Base-by-base conservation (phyloP, 53 echinoderm and acorn worm genomes). In the Zoroaster sp. region DNA sequence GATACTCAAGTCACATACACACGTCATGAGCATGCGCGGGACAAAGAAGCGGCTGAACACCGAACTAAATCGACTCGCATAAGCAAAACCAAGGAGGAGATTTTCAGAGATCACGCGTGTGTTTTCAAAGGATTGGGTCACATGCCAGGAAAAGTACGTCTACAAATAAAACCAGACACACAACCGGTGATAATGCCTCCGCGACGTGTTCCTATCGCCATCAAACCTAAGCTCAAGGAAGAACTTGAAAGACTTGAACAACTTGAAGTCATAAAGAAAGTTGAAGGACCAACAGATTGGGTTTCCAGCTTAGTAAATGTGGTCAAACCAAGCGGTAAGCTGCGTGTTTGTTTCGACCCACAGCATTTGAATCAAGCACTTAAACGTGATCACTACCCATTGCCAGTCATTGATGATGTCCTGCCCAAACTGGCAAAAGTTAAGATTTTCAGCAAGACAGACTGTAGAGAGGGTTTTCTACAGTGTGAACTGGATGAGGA, bases 231-330 rank as follows among this genome's bases (percentile, higher is more conserved):
- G 46, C 67, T 93, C 9, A 90, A 90, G 47, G 51, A 93, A 21
- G 93, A 93, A 46, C 71, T 88, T 10, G 54, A 90, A 1, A 65
- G 93, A 59, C 87, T 93, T 31, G 75, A 82, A n/a, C 37, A 83
- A 10, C 46, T 90, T 13, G 42, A 82, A 20, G 75, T 93, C 35
- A 38, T 80, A 9, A 52, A 45, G 13, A 89, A 89, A 41, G 72
- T 89, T 35, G 44, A 36, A 80, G 89, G 44, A 49, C 82, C 83
- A 39, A 73, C 90, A 74, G 88, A 92, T 23, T 93, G 95, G 92
- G 95, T 90, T 9, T 90, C 73, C 44, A 71, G 72, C 20, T n/a
- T n/a, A n/a, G n/a, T n/a, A n/a, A n/a, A n/a, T n/a, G n/a, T n/a
- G n/a, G n/a, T n/a, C n/a, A n/a, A n/a, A n/a, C n/a, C n/a, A n/a